A percentile compares a stretch with the other conserved stretches of the same genome.
Conservation (phyloP, 2,797 vertebrate genomes). For the Podarcis lilfordi region DNA sequence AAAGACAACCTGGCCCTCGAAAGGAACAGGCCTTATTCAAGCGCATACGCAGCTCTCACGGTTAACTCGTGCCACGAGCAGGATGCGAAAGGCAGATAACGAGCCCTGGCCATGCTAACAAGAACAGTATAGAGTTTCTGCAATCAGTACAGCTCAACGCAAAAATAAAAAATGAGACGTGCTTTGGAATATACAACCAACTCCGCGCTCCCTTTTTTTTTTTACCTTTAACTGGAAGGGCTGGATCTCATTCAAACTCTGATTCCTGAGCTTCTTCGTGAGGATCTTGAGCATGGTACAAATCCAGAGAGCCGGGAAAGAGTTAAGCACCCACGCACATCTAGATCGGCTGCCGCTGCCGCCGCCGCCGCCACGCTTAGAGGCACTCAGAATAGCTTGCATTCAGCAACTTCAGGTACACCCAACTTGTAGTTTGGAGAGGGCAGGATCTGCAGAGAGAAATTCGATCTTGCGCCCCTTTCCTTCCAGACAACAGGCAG, state of each 20-base stretch:
- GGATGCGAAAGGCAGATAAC: constrained; percentile 24
- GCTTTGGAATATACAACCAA: background rate
- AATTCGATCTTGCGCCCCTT: background rate
- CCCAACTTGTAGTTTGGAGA: background rate
- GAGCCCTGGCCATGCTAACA: constrained; percentile 10
- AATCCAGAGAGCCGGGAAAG: constrained; percentile 54
- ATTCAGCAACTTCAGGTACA: constrained; percentile 41
- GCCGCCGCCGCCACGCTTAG: constrained; percentile 1
- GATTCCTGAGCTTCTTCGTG: constrained; percentile 91
- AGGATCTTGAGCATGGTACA: constrained; percentile 89
- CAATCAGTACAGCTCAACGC: background rate
- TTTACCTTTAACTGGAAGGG: constrained; percentile 91
- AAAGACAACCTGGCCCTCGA: background rate
- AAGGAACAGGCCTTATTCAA: background rate
- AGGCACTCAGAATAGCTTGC: constrained; percentile 25
- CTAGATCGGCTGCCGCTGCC: constrained; percentile 15
- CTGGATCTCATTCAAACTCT: constrained; percentile 90
- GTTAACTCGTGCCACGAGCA: background rate
- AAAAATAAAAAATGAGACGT: background rate
- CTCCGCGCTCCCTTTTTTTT: background rate
- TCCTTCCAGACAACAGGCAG: background rate
- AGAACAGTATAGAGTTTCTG: background rate
- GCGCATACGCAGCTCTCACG: background rate
- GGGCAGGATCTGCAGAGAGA: constrained; percentile 2
- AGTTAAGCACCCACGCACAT: constrained; percentile 60